Evolutionary conservation across 2,888 invertebrate species (phyloP).

Genomic region (Sarcophaga caerulescens): DNA sequence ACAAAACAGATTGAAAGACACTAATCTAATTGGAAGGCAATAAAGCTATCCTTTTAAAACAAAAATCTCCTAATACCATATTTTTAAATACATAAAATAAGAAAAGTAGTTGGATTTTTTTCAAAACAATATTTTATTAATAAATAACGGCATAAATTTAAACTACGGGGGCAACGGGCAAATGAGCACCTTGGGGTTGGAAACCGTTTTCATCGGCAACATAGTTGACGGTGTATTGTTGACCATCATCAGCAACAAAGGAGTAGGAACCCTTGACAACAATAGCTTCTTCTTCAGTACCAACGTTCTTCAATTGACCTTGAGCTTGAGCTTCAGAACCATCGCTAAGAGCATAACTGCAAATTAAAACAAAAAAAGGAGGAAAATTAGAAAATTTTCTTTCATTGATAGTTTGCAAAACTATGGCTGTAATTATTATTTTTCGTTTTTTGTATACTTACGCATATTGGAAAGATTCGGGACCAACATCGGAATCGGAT

Average conservation of each 20-base stretch:
- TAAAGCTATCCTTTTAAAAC: too few relatives aligned
- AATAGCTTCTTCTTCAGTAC: constrained; percentile 71
- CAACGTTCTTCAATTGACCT: constrained; percentile 70
- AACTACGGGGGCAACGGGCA: constrained; percentile 70
- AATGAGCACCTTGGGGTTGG: constrained; percentile 78
- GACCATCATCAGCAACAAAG: constrained; percentile 72
- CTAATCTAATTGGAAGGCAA: too few relatives aligned
- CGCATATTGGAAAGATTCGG: constrained; percentile 82
- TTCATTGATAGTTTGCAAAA: background rate
- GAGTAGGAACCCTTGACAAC: constrained; percentile 72
- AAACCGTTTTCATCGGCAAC: constrained; percentile 82
- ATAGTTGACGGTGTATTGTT: constrained; percentile 81
- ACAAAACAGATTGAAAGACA: too few relatives aligned
- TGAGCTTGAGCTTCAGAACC: constrained; percentile 70
- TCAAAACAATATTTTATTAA: constrained; percentile 37
- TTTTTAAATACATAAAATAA: too few relatives aligned
- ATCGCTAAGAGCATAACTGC: constrained; percentile 72
- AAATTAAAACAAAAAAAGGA: background rate
- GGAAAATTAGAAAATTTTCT: background rate
- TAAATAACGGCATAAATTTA: constrained; percentile 56
- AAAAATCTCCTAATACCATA: too few relatives aligned
- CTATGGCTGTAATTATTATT: background rate
- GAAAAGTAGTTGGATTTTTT: too few relatives aligned
- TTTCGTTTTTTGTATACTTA: constrained; percentile 80
- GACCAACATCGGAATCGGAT: constrained; percentile 82